Base-by-base conservation (phyloP, 2,797 vertebrate species). In the Sebastes hubbsi region DNA sequence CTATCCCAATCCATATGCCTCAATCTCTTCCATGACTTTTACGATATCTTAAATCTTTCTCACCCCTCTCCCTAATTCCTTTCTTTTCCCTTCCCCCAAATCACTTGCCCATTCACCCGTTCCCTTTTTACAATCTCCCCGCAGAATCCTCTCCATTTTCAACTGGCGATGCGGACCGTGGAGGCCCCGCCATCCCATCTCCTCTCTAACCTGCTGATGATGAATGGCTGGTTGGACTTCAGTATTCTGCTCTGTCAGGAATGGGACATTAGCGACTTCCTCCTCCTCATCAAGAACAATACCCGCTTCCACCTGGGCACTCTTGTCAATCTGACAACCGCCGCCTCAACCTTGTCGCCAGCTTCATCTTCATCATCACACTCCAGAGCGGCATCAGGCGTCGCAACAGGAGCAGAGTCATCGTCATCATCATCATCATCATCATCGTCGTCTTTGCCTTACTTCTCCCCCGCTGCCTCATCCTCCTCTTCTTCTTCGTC, bases 171-270 rank as follows among this genome's bases (percentile, higher is more conserved):
- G 96, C 96, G 94, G 89, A 97, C 86, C 0, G 73, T 86, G 60
- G 92, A 92, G 75, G 96, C 90, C 91, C 97, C 75, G 34, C 94
- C 91, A 87, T 95, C 92, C 92, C 96, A 87, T 93, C 95, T 99
- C 78, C 97, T 99, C 91, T 96, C 97, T 91, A 96, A 96, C 0
- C 96, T 99, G 87, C 96, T 99, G 88, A 94, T 96, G 13, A 97
- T 98, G 96, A 99, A 99, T 91, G 97, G 96, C 92, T 99, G 98
- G 98, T 98, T 97, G 91, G 98, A 99, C 89, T 97, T 99, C 94
- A 99, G 97, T 88, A 92, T 99, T 73, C 90, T 99, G 81, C 94
- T 99, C 29, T 99, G 98, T 95, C 97, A 97, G 89, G 97, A 98
- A 80, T 97, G 97, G 96, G 97, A 99, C 87, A 92, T 99, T 89